These are phyloP conservation scores for Alligator sinensis DNA, from an alignment of 2,113 vertebrate genomes.

Conservation along the genomic window DNA sequence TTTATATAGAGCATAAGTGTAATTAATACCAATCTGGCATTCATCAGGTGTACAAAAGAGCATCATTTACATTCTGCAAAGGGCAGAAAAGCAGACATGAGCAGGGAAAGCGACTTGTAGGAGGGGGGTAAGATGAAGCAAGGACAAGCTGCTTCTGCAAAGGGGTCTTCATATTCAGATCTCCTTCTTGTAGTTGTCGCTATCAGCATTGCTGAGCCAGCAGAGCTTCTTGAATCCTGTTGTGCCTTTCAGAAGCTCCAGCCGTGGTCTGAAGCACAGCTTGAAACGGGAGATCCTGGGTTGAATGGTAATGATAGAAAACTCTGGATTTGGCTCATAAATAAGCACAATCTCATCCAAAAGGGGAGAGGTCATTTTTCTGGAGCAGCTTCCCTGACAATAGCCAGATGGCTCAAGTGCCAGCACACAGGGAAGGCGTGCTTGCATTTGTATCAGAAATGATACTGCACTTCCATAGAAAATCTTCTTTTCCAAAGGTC, in stretches of 20 bases:
- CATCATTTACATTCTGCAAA: too few species aligned
- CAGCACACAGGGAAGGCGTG: background rate
- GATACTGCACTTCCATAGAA: background rate
- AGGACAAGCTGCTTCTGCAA: background rate
- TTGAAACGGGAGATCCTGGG: background rate
- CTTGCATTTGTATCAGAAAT: background rate
- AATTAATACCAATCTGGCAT: background rate
- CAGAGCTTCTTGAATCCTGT: background rate
- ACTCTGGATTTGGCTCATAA: background rate
- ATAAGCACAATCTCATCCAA: background rate
- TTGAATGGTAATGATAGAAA: background rate
- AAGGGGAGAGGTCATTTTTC: constrained; percentile 17
- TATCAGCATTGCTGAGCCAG: background rate
- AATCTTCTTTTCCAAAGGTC: background rate
- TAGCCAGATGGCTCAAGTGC: background rate
- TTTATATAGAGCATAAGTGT: background rate
- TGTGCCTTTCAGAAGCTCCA: background rate
- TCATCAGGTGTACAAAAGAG: too few species aligned
- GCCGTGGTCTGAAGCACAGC: background rate
- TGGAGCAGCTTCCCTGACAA: constrained; percentile 20
- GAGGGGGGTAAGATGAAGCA: background rate
- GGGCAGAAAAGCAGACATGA: background rate
- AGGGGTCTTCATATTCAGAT: background rate
- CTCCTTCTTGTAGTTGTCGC: background rate
- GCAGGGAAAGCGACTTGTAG: background rate